Evolutionary conservation across 1,140 invertebrate genomes (phyloP), one percentile per base, ranked within the genome.

Genomic region (Octopus sinensis): DNA sequence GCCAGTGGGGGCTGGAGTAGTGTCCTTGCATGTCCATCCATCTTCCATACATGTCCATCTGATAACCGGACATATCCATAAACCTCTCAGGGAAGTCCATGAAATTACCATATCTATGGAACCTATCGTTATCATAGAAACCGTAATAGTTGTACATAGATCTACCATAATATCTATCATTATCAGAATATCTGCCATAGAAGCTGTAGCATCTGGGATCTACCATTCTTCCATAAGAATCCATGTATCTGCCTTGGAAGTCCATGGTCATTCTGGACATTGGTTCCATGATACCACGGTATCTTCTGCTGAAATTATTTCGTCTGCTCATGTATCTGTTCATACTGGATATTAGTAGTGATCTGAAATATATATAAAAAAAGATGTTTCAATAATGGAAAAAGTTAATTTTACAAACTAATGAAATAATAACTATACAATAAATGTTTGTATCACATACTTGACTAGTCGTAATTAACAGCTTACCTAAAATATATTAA

Each of bases 161-260:
- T 13, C 68, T 73, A n/a, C 68, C 68, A 13, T 17, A 12, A 23
- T 73, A 73, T n/a, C 68, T 13, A 23, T 73, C 68, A 73, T 17
- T 10, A 6, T 62, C 56, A 17, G 9, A 17, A 62, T 23, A 12
- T 73, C 68, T 17, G 13, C 9, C 7, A 23, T 12, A 73, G 68
- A 43, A 43, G 30, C 30, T 6, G 68, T 73, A 73, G 68, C 4
- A 73, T 17, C 68, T 73, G 68, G 68, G 68, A 23, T 73, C 68
- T 13, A 73, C 68, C 68, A 73, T 73, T 73, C 68, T 73, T n/a
- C 68, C 68, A 6, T 73, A 23, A 17, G 68, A 73, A 23, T 73
- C 68, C 68, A 73, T 73, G 68, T 73, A 73, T 73, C 68, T 73
- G 17, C 68, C 68, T 73, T 73, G 68, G 68, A 73, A 73, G 5